Evolutionary conservation across 2,797 vertebrate species (phyloP).

Genomic region (Channallabes apus): DNA sequence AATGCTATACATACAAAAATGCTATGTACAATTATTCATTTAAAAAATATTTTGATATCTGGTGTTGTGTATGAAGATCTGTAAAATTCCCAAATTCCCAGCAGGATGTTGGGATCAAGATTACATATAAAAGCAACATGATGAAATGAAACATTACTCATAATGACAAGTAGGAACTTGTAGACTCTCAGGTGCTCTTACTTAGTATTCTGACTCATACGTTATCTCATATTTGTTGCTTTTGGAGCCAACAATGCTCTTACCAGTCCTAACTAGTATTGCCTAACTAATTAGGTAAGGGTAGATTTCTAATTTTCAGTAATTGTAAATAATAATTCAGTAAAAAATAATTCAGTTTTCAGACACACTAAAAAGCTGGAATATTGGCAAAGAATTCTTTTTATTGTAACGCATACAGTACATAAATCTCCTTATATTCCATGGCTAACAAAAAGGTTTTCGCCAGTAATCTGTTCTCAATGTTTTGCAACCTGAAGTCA

Average conservation of each 20-base stretch:
- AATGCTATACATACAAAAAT: background rate
- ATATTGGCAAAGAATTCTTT: background rate
- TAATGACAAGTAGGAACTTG: background rate
- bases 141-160: too few species aligned
- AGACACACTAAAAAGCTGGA: background rate
- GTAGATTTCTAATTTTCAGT: background rate
- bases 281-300: background rate
- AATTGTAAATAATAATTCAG: too few species aligned
- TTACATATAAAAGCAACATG: background rate
- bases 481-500: background rate
- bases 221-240: background rate
- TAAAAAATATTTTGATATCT: background rate
- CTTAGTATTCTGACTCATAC: too few species aligned
- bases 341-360: too few species aligned
- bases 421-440: too few species aligned
- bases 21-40: background rate
- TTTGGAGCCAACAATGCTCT: background rate
- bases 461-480: too few species aligned
- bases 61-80: background rate
- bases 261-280: background rate
- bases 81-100: background rate
- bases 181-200: background rate
- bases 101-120: background rate
- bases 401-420: background rate
- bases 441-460: background rate